Conservation (phyloP, 2,797 vertebrate species). For the Liparis tanakae region DNA sequence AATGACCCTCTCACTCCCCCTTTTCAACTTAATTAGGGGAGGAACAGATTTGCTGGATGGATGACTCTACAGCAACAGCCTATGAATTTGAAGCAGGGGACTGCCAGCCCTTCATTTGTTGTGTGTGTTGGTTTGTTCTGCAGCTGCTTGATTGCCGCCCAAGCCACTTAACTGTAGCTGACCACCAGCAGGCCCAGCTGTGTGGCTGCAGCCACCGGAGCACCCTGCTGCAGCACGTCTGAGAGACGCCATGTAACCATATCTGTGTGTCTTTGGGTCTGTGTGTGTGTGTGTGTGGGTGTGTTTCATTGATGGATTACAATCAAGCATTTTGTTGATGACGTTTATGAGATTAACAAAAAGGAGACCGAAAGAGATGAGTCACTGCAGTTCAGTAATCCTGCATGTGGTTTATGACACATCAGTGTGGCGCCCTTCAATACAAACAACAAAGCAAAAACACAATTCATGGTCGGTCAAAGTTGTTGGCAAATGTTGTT, state of each 20-base stretch:
- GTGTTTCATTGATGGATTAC: slow-evolving; percentile 4
- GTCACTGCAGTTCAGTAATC: slow-evolving; percentile 8
- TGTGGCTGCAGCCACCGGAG: slow-evolving; percentile 49
- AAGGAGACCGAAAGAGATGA: slow-evolving; percentile 16
- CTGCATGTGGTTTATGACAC: slow-evolving; percentile 23
- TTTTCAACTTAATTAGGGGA: slow-evolving; percentile 77
- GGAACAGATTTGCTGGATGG: slow-evolving; percentile 73
- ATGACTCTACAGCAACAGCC: slow-evolving; percentile 69
- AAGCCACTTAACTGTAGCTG: slow-evolving; percentile 59
- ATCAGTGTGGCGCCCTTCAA: neutral
- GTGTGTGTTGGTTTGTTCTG: slow-evolving; percentile 62
- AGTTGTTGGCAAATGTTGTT: neutral
- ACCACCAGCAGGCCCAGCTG: slow-evolving; percentile 66
- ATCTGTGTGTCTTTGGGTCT: neutral
- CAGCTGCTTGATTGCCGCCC: slow-evolving; percentile 72
- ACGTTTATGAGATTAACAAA: neutral
- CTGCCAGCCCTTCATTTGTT: slow-evolving; percentile 50
- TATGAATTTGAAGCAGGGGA: slow-evolving; percentile 72
- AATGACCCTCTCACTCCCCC: slow-evolving; percentile 72
- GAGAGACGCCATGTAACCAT: neutral
- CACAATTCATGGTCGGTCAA: neutral
- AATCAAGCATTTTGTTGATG: slow-evolving; percentile 16
- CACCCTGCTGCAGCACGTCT: slow-evolving; percentile 29
- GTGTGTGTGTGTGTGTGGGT: neutral
- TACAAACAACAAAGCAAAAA: slow-evolving; percentile 8